Base-by-base conservation (phyloP, 2,113 vertebrate genomes). In the Pteruthius melanotis region DNA sequence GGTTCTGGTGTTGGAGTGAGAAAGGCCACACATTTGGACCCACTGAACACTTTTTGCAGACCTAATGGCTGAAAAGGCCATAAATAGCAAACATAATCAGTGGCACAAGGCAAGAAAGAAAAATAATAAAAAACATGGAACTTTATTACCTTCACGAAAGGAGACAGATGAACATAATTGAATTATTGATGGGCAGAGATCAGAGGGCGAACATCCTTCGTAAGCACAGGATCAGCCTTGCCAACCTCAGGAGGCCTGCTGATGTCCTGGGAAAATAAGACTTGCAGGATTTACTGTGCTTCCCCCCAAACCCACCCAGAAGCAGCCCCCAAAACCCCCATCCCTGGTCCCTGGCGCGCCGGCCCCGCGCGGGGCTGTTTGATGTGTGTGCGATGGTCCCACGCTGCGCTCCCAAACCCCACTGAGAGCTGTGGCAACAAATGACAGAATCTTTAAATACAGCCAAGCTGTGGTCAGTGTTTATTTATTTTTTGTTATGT, bases 401-500 rank as follows among this genome's bases (percentile, higher is more conserved):
- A 64, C 70, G 30, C 94, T 75, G 90, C 33, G 94, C 27, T 83
- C 83, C 78, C 80, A 30, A 74, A 56, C 40, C 93, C 75, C 4
- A 53, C 91, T 94, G 92, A 33, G 95, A 71, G 49, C 90, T 52
- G 87, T 60, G 77, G 87, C 63, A 96, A 96, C 90, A 97, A 93
- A 97, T 93, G 95, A 95, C 95, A 95, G 89, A 94, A 87, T 60
- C 92, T 49, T 75, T 83, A 85, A 94, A 92, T 75, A 63, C 94
- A 81, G 84, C 89, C 94, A 94, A 94, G 92, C 83, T 92, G 77
- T 49, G 85, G 94, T 37, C 93, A 96, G 39, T 95, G 89, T 96
- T 97, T 97, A 90, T 97, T 97, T 97, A 93, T 91, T 94, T 95
- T 42, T 88, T 91, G 70, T 96, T 96, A 94, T 93, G 91, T 94